Evolutionary conservation across 2,113 vertebrate genomes (phyloP), one percentile per base, ranked within the genome.

Genomic region (Colossoma macropomum): DNA sequence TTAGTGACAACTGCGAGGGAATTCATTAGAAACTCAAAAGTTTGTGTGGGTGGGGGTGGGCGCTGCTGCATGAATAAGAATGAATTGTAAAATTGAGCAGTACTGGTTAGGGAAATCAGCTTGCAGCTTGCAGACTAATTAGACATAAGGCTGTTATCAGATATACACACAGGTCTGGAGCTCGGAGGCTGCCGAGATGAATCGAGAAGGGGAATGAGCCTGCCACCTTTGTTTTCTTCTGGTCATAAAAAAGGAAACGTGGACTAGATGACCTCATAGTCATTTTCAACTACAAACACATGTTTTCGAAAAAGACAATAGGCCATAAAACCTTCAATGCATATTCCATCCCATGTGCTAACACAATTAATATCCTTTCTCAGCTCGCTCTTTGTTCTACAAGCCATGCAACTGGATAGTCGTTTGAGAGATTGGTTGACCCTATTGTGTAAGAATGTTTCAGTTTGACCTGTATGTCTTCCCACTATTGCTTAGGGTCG

Each of bases 21-120:
- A 60, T 68, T 65, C 75, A 84, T 74, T 70, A 80, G 54, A 63
- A 74, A 27, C 78, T 56, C 17, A 27, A 54, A 75, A 79, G 45
- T 62, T 79, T 25, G 54, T 25, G 59, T 60, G 78, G 28, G n/a
- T 80, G 54, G 75, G 25, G 54, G 8, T 73, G 3, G 50, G 52
- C 28, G 30, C 52, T 69, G 34, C 41, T 11, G 50, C 48, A 73
- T 82, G 56, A 80, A 69, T 78, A 74, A 41, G 41, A 79, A 52
- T 75, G 66, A 89, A 76, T 52, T 82, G 45, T n/a, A 56, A 87
- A 89, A 89, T 74, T 81, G 86, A 89, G 85, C 63, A 62, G 48
- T 30, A 56, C 79, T 15, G 75, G 83, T 89, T 73, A 45, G 88
- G 88, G 88, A 92, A 93, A 89, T 94, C 90, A 92, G 65, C 66